Base-by-base conservation (phyloP, 1,140 invertebrate genomes). In the Listronotus bonariensis region DNA sequence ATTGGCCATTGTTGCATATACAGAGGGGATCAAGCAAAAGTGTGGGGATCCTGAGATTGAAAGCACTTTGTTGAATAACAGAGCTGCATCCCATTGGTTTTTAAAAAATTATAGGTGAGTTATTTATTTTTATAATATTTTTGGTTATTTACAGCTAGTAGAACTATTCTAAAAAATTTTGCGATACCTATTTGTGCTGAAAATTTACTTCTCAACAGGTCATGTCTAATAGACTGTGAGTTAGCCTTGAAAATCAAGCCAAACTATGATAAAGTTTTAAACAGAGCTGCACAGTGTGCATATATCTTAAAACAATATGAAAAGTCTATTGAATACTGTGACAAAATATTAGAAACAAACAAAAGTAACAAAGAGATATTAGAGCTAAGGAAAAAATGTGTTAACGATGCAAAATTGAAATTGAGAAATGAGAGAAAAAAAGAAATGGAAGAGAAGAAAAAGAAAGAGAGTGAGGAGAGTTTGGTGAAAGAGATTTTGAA, bases 11-110 rank as follows among this genome's bases (percentile, higher is more conserved):
- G 57, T 78, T 18, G 64, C 74, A 0, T 78, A 76, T 49, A 78
- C 92, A 1, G 95, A 97, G 81, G 95, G 91, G 1, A 85, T 97
- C 26, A 92, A 91, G 79, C 81, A 86, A 11, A 90, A 89, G 73
- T 91, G 89, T 77, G 81, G 87, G 7, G 85, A 97, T 79, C 73
- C 78, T 6, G 84, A 90, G 68, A 78, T 97, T 0, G 88, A 93
- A 78, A 88, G 94, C 45, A 88, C 89, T 54, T 82, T 98, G 4
- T 93, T 94, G 71, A 94, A 94, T 70, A 99, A 99, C 75, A 84
- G 97, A 75, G 91, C 95, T 6, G 92, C 95, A 0, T 85, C 92
- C 0, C 89, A 98, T 74, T 96, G 84, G 74, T 88, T 92, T 76
- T 77, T 98, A 41, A 87, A 93, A 80, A 97, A 96, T 81, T 92